Percentiles rank a stretch among this genome's conserved stretches.
These are phyloP conservation scores for Neodon shergylaensis DNA, from an alignment of 2,113 vertebrate species.

Conservation along the genomic window DNA sequence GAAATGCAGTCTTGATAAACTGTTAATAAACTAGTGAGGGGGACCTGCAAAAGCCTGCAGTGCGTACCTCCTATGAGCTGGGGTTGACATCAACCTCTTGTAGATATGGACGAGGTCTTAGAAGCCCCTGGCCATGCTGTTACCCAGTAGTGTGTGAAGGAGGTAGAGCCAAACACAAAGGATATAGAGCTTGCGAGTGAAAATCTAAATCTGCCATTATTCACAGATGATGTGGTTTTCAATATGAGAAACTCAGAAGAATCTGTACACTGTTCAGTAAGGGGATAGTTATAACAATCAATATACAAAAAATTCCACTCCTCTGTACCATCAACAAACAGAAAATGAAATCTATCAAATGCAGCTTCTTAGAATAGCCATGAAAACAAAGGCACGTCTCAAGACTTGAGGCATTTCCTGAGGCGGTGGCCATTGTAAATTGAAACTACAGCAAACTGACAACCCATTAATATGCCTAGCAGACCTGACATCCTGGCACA, in stretches of 20 bases:
- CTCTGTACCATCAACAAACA: background rate
- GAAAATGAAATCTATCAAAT: constrained; percentile 41
- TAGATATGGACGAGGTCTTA: background rate
- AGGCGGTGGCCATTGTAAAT: background rate
- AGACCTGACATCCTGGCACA: background rate
- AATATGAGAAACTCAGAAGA: background rate
- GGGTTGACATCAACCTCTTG: background rate
- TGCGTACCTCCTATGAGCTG: background rate
- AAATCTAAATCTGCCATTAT: background rate
- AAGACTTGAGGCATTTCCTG: background rate
- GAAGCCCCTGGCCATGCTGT: background rate
- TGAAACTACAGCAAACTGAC: background rate
- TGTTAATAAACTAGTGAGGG: background rate
- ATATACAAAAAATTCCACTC: constrained; percentile 28
- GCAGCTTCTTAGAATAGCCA: background rate
- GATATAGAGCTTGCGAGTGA: background rate
- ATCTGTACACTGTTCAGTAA: constrained; percentile 16
- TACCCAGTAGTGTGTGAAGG: background rate
- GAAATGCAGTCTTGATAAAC: background rate
- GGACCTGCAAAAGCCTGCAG: background rate
- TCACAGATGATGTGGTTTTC: background rate
- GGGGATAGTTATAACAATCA: constrained; percentile 29
- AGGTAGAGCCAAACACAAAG: background rate
- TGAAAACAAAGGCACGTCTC: background rate
- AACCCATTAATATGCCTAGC: background rate